These are phyloP conservation scores for Temnothorax ravouxi DNA, from an alignment of 2,888 invertebrate genomes.

Conservation along the genomic window DNA sequence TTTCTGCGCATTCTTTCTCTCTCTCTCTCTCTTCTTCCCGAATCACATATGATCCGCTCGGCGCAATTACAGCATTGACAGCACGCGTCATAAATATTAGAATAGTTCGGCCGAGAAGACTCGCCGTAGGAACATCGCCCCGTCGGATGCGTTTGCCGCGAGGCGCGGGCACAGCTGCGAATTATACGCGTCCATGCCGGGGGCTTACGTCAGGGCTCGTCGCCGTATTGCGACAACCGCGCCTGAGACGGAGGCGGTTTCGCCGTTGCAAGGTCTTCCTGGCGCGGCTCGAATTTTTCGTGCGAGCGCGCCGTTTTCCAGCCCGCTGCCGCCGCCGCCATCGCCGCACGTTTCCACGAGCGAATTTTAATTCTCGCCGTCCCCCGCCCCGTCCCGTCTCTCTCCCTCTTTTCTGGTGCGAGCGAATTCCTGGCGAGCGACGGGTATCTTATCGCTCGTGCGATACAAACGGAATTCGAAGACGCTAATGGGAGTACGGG, in stretches of 20 bases:
- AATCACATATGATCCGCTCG: not conserved
- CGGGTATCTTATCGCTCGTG: slow-evolving; percentile 35
- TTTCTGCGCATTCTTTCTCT: too few species aligned
- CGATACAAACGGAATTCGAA: not conserved
- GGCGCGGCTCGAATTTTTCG: slow-evolving; percentile 26
- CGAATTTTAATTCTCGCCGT: not conserved
- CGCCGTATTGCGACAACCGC: slow-evolving; percentile 73
- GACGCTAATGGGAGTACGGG: not conserved
- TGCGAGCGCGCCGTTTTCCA: slow-evolving; percentile 62
- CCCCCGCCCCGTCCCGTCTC: not conserved
- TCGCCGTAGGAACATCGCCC: not conserved
- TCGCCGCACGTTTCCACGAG: slow-evolving; percentile 21
- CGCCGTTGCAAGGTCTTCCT: slow-evolving; percentile 72
- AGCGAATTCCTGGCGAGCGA: not conserved
- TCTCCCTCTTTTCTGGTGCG: not conserved
- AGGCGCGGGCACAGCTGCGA: slow-evolving; percentile 11
- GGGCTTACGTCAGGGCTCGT: slow-evolving; percentile 76
- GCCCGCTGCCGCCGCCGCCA: slow-evolving; percentile 43
- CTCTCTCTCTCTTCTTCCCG: too few species aligned
- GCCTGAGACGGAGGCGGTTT: slow-evolving; percentile 62
- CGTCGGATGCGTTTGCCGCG: not conserved
- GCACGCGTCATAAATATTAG: not conserved
- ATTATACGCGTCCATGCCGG: slow-evolving; percentile 56
- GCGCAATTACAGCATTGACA: not conserved
- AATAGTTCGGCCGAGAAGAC: not conserved